Percentiles rank a stretch among this genome's conserved stretches.
Conservation (phyloP, 2,797 vertebrate species). For the Anabacerthia variegaticeps region DNA sequence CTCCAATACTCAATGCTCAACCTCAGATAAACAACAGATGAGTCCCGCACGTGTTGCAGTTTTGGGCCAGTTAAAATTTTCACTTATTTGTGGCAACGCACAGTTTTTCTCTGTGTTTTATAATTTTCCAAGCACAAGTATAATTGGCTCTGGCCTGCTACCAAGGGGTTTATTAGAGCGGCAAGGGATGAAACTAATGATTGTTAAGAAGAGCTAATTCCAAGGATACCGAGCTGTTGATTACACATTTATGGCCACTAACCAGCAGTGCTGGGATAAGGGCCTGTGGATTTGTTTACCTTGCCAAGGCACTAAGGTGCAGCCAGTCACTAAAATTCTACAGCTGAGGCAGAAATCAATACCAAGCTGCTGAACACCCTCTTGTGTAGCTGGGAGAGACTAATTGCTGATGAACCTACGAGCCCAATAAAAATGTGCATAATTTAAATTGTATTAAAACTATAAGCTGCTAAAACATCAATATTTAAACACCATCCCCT, state of each 20-base stretch:
- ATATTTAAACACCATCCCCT: constrained; percentile 32
- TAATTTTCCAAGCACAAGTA: neutral
- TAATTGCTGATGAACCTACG: neutral
- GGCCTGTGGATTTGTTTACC: neutral
- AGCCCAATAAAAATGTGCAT: constrained; percentile 24
- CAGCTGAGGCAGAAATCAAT: neutral
- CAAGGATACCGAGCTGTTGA: neutral
- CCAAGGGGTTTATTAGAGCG: neutral
- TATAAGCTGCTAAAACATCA: constrained; percentile 30
- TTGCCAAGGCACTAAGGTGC: neutral
- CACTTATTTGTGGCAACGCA: neutral
- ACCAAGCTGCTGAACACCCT: neutral
- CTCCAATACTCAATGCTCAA: neutral
- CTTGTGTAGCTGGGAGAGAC: neutral
- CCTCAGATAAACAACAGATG: neutral
- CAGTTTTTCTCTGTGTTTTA: neutral
- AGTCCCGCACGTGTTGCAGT: accelerated
- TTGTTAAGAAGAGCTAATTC: constrained; percentile 41
- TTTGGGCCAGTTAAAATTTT: neutral
- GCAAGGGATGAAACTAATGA: constrained; percentile 24
- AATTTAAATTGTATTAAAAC: constrained; percentile 51
- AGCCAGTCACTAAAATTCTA: neutral
- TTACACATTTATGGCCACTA: neutral
- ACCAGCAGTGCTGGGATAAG: neutral
- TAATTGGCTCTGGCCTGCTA: constrained; percentile 24